Base-by-base conservation (phyloP, 1,140 invertebrate genomes). In the Panonychus citri region DNA sequence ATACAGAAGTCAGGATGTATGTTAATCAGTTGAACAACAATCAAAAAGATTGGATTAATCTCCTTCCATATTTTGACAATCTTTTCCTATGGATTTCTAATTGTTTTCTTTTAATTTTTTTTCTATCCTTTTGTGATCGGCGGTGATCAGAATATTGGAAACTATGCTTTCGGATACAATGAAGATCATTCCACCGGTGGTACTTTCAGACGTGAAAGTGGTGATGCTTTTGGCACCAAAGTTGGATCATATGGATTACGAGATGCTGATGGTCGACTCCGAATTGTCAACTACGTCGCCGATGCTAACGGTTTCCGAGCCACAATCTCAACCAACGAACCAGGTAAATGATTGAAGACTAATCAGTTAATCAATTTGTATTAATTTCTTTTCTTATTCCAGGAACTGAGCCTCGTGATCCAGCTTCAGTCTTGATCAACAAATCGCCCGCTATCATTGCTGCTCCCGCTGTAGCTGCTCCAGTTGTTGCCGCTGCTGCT, bases 281-380 rank as follows among this genome's bases (percentile, higher is more conserved):
- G 65, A 24, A 54, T 64, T 15, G 65, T 66, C 28, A 64, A 65
- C 61, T 66, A 66, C 55, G 60, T 66, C 30, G 65, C 65, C 28
- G 65, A 66, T 60, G 61, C 55, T 12, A 56, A 49, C 48, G 65
- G 65, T 37, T 66, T 64, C 62, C 61, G 65, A 8, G 65, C 63
- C 30, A 40, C 53, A 10, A 54, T 64, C 48, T 26, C 59, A 19
- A 59, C 59, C 43, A 63, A 60, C 42, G 59, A 63, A 27, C 59
- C 62, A 4, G 58, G 58, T 43, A 56, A 19, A 21, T 19, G n/a
- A 19, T 4, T 19, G 15, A 21, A 17, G 13, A n/a, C 15, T 46
- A 24, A 2, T 46, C 7, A 46, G 19, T 46, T 37, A 1, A 42
- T 8, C 19, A 60, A 43, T 26, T 26, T 50, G 60, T 58, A 48